Percentiles rank a stretch among this genome's conserved stretches.
Conservation (phyloP, 2,797 vertebrate genomes). For the Melanotaenia boesemani region DNA sequence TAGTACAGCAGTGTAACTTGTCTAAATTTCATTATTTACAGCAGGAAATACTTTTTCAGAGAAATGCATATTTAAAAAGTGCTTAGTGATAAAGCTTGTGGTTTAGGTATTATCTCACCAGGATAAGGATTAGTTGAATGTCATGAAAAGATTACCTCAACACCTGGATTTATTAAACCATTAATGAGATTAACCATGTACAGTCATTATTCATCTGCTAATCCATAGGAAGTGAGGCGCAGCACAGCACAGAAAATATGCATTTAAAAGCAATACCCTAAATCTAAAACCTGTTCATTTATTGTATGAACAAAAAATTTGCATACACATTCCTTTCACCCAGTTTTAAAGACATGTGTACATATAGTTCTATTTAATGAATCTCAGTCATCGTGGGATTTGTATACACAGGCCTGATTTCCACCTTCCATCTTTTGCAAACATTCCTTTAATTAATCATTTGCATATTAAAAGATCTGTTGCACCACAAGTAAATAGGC, state of each 20-base stretch:
- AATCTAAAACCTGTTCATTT: not conserved
- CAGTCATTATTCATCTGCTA: conserved; percentile 49
- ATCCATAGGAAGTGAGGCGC: conserved; percentile 35
- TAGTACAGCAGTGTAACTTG: not conserved
- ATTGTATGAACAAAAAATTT: too few relatives aligned
- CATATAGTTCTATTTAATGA: too few relatives aligned
- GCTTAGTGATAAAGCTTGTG: conserved; percentile 25
- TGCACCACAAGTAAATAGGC: too few relatives aligned
- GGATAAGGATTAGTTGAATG: conserved; percentile 53
- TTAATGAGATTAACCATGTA: conserved; percentile 64
- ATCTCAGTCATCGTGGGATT: too few relatives aligned
- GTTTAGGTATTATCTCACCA: conserved; percentile 35
- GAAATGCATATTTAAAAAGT: not conserved
- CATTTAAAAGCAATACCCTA: not conserved
- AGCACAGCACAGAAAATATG: conserved; percentile 12
- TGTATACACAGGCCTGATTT: too few relatives aligned
- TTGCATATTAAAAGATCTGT: too few relatives aligned
- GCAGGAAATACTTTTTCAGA: not conserved
- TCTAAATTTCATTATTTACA: not conserved
- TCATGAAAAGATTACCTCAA: conserved; percentile 61
- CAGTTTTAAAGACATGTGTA: too few relatives aligned
- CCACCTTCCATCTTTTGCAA: too few relatives aligned
- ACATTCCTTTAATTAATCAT: too few relatives aligned
- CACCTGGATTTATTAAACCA: conserved; percentile 55
- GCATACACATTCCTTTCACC: too few relatives aligned